Evolutionary conservation across 2,888 invertebrate species (phyloP), one percentile per base, ranked within the genome.

Genomic region (Thecocarcelia acutangulata): DNA sequence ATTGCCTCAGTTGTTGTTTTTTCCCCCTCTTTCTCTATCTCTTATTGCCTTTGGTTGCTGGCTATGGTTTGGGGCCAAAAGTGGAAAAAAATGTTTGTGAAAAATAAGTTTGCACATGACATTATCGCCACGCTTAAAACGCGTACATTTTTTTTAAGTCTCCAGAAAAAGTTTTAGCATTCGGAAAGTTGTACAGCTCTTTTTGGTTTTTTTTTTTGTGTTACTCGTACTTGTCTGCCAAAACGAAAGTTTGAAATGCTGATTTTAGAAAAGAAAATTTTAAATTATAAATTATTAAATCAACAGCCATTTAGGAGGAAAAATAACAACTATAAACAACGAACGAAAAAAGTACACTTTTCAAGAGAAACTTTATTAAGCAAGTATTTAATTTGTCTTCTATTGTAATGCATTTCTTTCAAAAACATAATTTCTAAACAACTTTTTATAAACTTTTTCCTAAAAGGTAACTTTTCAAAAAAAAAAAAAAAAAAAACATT

Each of bases 81-180:
- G 44, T n/a, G 11, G 9, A 37, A 24, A 24, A 56, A 28, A 75
- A 28, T 79, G n/a, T 66, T 70, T 73, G 19, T 12, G 24, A 61
- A 54, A 70, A 63, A 56, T 58, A 77, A 69, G 73, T 74, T 77
- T 78, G 64, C 73, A 82, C 78, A 82, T 78, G 81, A 78, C 78
- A 78, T 82, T 82, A 82, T 74, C 78, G 78, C 74, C 73, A 82
- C 81, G 78, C 74, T 82, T 82, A 64, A 78, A 78, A 74, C 81
- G 78, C 81, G 69, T 77, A 69, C 15, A 63, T 56, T 74, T 73
- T 78, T n/a, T 64, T 24, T 44, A 24, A 6, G 2, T 46, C 3
- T 48, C 28, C 0, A 8, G 12, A 11, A 40, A 28, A 72, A 68
- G 46, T 12, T 46, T n/a, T 44, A 68, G 33, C 21, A 42, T 19